Conservation (phyloP, 2,888 invertebrate species). For the Rhagonycha fulva region DNA sequence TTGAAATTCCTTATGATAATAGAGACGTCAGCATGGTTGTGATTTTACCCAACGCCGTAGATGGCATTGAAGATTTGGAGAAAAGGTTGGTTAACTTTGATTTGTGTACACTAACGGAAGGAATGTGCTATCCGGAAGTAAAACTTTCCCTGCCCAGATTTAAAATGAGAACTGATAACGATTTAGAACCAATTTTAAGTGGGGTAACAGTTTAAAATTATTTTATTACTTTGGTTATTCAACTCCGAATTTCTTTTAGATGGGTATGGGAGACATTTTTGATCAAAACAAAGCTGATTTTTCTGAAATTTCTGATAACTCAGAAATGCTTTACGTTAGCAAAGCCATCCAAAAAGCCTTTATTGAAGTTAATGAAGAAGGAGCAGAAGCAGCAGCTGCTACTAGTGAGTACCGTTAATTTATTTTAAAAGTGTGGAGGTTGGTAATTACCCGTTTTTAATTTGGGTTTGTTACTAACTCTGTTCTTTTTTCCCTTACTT, state of each 20-base stretch:
- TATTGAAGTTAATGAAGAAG: conserved; percentile 86
- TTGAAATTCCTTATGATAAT: conserved; percentile 74
- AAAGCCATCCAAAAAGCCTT: conserved; percentile 83
- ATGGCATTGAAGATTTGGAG: conserved; percentile 68
- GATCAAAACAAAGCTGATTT: conserved; percentile 62
- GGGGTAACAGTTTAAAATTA: conserved; percentile 58
- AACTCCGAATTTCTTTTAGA: conserved; percentile 54
- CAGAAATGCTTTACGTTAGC: conserved; percentile 61
- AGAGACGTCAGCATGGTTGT: conserved; percentile 74
- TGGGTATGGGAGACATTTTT: conserved; percentile 75
- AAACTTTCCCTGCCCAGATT: conserved; percentile 77
- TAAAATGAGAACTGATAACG: conserved; percentile 73
- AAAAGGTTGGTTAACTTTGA: conserved; percentile 62
- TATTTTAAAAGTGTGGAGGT: conserved; percentile 6
- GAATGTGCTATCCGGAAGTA: conserved; percentile 61
- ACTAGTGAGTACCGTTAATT: conserved; percentile 67
- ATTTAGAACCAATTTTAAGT: conserved; percentile 63
- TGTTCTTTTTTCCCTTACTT: too few relatives aligned
- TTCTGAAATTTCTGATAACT: conserved; percentile 61
- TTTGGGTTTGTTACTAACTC: too few relatives aligned
- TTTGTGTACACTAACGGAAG: conserved; percentile 57
- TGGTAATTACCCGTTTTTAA: too few relatives aligned
- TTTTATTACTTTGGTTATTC: background rate
- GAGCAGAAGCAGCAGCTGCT: conserved; percentile 83
- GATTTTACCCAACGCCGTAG: conserved; percentile 71